Evolutionary conservation across 2,888 invertebrate genomes (phyloP).

Genomic region (Limnephilus auricula): DNA sequence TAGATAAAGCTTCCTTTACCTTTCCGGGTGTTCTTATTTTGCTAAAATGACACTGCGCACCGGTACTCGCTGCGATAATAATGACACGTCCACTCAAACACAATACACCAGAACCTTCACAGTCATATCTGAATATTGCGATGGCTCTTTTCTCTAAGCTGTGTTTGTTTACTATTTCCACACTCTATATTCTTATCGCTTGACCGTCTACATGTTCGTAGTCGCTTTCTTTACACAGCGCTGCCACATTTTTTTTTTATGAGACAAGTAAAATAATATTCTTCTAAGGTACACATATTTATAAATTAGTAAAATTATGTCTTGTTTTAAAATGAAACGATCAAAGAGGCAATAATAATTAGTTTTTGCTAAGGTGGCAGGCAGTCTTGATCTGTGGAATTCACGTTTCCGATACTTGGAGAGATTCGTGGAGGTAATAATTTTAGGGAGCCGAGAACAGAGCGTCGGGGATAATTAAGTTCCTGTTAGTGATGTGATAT

Average conservation of each 20-base stretch:
- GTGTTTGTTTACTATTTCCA: not conserved
- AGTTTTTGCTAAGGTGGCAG: not conserved
- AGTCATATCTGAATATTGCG: not conserved
- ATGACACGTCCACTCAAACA: not conserved
- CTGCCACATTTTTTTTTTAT: not conserved
- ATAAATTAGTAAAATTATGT: not conserved
- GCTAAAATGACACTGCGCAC: not conserved
- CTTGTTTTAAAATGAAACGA: not conserved
- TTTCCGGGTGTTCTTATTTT: not conserved
- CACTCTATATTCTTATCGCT: not conserved
- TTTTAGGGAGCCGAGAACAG: too few relatives aligned
- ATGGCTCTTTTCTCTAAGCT: not conserved
- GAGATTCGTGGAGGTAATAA: not conserved
- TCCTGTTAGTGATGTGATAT: not conserved
- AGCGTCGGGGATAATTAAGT: not conserved
- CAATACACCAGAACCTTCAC: not conserved
- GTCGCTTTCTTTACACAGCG: not conserved
- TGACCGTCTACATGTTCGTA: not conserved
- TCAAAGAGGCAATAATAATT: not conserved
- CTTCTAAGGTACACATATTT: not conserved
- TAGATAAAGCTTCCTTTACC: not conserved
- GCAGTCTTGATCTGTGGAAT: not conserved
- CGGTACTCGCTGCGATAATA: not conserved
- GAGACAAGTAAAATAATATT: not conserved
- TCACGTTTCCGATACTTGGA: not conserved